Conservation (phyloP, 2,888 invertebrate species). For the Onchidella celtica region DNA sequence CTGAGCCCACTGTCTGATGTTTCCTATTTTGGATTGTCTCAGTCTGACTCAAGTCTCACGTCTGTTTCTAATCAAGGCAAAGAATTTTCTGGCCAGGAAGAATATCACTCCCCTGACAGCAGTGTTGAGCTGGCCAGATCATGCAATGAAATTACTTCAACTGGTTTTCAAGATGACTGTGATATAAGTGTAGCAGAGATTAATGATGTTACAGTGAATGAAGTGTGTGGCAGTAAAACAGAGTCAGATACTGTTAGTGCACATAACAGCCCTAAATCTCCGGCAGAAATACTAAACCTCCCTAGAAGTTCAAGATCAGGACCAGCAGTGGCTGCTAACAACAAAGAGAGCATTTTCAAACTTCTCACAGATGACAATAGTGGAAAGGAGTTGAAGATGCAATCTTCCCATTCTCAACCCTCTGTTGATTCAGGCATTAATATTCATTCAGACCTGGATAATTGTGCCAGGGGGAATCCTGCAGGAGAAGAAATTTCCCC, state of each 20-base stretch:
- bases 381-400: no score
- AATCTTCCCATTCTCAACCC: no score
- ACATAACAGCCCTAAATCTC: no score
- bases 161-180: background rate
- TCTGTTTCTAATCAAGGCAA: slow-evolving; percentile 31
- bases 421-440: no score
- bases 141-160: background rate
- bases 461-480: no score
- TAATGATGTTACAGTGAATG: background rate
- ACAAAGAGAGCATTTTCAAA: no score
- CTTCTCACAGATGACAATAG: no score
- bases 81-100: slow-evolving; percentile 27
- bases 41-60: slow-evolving; percentile 27
- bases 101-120: background rate
- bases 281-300: background rate
- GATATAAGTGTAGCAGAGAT: background rate
- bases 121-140: background rate
- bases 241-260: background rate
- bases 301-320: background rate
- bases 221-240: background rate
- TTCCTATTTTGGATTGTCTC: slow-evolving; percentile 26
- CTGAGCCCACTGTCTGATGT: background rate
- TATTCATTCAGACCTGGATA: no score
- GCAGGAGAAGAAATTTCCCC: no score
- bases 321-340: no score